Evolutionary conservation across 2,888 invertebrate species (phyloP).

Genomic region (Apamea sordens): DNA sequence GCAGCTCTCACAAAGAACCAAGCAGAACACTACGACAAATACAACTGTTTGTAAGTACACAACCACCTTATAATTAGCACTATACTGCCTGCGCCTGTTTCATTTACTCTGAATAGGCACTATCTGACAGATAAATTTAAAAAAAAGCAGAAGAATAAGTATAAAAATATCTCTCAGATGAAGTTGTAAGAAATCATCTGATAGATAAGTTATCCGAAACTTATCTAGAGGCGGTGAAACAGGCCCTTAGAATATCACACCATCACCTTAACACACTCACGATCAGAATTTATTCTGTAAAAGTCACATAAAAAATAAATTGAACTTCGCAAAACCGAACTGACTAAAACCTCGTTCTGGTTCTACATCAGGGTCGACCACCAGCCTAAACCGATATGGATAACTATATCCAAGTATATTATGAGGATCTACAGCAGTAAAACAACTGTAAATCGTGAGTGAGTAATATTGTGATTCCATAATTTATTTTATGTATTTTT

Average conservation of each 20-base stretch:
- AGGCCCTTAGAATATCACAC: background rate
- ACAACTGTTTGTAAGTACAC: conserved; percentile 90
- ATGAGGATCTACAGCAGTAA: conserved; percentile 49
- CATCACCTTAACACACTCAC: background rate
- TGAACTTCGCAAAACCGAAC: background rate
- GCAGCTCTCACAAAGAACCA: conserved; percentile 92
- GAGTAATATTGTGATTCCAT: conserved; percentile 59
- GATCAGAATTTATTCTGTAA: background rate
- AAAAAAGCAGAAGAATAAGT: background rate
- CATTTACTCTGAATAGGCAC: background rate
- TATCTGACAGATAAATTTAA: too few species aligned
- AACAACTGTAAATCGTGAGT: conserved; percentile 36
- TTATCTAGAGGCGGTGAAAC: background rate
- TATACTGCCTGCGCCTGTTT: background rate
- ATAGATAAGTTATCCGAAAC: background rate
- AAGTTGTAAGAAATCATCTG: background rate
- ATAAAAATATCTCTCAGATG: background rate
- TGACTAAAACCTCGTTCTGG: conserved; percentile 24
- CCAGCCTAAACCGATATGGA: conserved; percentile 56
- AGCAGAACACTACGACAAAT: conserved; percentile 89
- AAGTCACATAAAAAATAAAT: background rate
- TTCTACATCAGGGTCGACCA: conserved; percentile 52
- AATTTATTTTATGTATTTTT: conserved; percentile 6
- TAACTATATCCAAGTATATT: conserved; percentile 49
- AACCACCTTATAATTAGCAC: conserved; percentile 36